A percentile compares a stretch with the other conserved stretches of the same genome.
These are phyloP conservation scores for Lithosia quadra DNA, from an alignment of 2,888 invertebrate genomes.

Conservation along the genomic window DNA sequence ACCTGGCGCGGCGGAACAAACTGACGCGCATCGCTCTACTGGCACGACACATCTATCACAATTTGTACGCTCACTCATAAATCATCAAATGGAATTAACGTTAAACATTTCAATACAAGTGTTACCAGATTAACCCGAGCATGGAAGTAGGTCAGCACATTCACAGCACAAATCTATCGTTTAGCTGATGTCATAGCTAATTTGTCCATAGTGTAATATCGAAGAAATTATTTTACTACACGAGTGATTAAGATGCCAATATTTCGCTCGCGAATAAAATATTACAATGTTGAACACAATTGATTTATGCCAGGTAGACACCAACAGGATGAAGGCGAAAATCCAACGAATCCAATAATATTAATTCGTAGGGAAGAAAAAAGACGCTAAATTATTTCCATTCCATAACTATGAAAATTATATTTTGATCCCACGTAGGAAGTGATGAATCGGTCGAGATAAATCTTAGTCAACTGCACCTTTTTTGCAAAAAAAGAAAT, in stretches of 20 bases:
- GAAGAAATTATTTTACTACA: conserved; percentile 2
- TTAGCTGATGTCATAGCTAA: conserved; percentile 9
- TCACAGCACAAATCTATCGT: conserved; percentile 1
- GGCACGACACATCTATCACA: not conserved
- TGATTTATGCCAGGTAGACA: not conserved
- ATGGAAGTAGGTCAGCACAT: conserved; percentile 16
- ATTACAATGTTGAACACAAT: not conserved
- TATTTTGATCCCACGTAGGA: no score
- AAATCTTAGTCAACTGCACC: no score
- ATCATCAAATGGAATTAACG: conserved; percentile 2
- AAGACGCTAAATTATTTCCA: no score
- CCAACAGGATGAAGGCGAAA: not conserved
- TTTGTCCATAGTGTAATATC: conserved; percentile 22
- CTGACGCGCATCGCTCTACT: not conserved
- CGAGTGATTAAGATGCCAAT: not conserved
- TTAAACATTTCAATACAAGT: conserved; percentile 11
- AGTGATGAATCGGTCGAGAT: no score
- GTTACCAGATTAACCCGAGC: conserved; percentile 11
- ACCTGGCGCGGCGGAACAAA: not conserved
- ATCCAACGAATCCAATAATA: no score
- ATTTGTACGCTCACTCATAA: not conserved
- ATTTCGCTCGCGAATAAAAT: not conserved
- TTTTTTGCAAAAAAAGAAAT: no score
- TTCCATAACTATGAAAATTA: no score
- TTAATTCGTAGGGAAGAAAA: no score